A percentile compares a stretch with the other conserved stretches of the same genome.
Conservation (phyloP, 1,140 invertebrate genomes). For the Nebria ingens region DNA sequence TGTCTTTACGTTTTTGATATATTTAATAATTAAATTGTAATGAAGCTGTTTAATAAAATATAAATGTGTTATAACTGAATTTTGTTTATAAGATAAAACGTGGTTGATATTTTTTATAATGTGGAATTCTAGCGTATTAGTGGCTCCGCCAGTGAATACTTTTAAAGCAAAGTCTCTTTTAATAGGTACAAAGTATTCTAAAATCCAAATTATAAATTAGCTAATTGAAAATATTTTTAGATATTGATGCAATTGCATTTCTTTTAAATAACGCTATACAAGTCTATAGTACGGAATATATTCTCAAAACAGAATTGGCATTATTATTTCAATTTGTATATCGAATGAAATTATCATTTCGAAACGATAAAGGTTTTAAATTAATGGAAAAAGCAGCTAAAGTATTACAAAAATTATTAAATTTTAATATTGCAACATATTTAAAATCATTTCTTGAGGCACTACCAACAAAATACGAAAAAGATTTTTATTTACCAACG, state of each 20-base stretch:
- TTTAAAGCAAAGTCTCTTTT: constrained; percentile 19
- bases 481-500: constrained; percentile 32
- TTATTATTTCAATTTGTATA: constrained; percentile 39
- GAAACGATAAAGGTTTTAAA: constrained; percentile 40
- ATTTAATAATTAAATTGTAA: too few relatives aligned
- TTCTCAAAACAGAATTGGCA: constrained; percentile 34
- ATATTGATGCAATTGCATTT: constrained; percentile 20
- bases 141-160: constrained; percentile 23
- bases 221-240: constrained; percentile 19
- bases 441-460: constrained; percentile 27
- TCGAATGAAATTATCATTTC: constrained; percentile 42
- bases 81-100: too few relatives aligned
- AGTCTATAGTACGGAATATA: constrained; percentile 29
- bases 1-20: too few relatives aligned
- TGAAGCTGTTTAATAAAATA: too few relatives aligned
- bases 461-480: constrained; percentile 20
- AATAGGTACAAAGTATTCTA: constrained; percentile 21
- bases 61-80: too few relatives aligned
- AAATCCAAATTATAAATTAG: constrained; percentile 5
- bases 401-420: constrained; percentile 36
- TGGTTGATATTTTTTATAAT: constrained; percentile 13
- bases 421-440: constrained; percentile 25
- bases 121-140: constrained; percentile 26
- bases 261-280: constrained; percentile 22
- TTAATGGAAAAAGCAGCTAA: constrained; percentile 38